Evolutionary conservation across 2,113 vertebrate genomes (phyloP).

Genomic region (Hippocampus zosterae): DNA sequence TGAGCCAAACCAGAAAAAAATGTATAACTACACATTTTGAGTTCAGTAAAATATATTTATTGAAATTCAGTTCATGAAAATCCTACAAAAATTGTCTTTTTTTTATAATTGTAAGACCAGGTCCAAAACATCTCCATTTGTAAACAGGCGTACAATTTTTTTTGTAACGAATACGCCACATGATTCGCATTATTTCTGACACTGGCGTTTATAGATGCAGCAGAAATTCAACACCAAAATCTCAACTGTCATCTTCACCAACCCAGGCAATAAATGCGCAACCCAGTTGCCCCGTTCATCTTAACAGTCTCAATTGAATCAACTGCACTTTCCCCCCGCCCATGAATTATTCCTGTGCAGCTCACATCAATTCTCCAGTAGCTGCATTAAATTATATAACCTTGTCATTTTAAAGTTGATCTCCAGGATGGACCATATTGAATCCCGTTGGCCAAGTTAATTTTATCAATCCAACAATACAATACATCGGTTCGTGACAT

Average conservation of each 20-base stretch:
- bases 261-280: background rate
- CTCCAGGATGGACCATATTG: background rate
- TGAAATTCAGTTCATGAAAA: constrained; percentile 24
- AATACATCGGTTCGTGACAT: background rate
- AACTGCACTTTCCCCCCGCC: no score
- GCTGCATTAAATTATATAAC: no score
- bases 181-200: background rate
- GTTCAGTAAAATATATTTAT: constrained; percentile 47
- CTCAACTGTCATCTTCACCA: background rate
- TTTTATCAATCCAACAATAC: background rate
- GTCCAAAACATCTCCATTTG: background rate
- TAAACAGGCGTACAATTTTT: background rate
- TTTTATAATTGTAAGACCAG: background rate
- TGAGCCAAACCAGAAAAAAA: background rate
- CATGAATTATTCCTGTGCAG: no score
- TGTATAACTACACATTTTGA: background rate
- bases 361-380: background rate
- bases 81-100: constrained; percentile 40
- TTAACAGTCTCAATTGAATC: background rate
- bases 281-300: background rate
- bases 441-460: background rate
- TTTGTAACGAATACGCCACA: background rate
- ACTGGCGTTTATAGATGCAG: background rate
- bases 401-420: background rate
- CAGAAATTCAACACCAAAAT: background rate